Conservation (phyloP, 2,888 invertebrate species). For the Helleia helle region DNA sequence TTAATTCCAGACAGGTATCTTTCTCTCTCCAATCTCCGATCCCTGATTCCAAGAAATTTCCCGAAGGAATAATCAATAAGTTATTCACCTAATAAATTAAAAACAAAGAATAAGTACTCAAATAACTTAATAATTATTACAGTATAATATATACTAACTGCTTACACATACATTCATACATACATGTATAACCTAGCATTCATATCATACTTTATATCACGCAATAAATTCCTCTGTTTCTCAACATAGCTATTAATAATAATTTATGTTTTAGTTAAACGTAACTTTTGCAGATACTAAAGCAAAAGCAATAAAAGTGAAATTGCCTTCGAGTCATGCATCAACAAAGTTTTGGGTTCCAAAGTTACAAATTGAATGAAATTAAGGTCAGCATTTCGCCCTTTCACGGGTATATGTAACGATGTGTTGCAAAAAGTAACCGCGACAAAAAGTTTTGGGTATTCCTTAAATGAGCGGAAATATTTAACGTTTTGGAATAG, state of each 20-base stretch:
- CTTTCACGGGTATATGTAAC: conserved; percentile 13
- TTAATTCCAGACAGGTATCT: too few relatives aligned
- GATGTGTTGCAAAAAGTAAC: background rate
- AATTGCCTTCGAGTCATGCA: conserved; percentile 65
- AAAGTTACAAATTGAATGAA: conserved; percentile 68
- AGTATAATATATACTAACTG: too few relatives aligned
- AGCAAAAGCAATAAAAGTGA: conserved; percentile 63
- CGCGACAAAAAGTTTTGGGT: background rate
- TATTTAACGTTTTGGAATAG: background rate
- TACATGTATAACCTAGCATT: too few relatives aligned
- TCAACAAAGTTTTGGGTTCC: conserved; percentile 65
- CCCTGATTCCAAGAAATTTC: too few relatives aligned
- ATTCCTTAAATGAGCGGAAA: background rate
- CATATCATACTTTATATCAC: too few relatives aligned
- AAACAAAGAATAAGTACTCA: too few relatives aligned
- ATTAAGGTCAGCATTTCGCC: conserved; percentile 49
- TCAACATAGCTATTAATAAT: background rate
- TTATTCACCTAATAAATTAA: too few relatives aligned
- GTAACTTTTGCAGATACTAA: conserved; percentile 36
- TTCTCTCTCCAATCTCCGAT: too few relatives aligned
- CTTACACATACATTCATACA: too few relatives aligned
- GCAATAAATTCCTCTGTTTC: too few relatives aligned
- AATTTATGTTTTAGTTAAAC: conserved; percentile 3
- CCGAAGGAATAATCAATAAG: too few relatives aligned
- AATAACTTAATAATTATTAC: too few relatives aligned